Conservation (phyloP, 2,113 vertebrate genomes). For the Mobula hypostoma region DNA sequence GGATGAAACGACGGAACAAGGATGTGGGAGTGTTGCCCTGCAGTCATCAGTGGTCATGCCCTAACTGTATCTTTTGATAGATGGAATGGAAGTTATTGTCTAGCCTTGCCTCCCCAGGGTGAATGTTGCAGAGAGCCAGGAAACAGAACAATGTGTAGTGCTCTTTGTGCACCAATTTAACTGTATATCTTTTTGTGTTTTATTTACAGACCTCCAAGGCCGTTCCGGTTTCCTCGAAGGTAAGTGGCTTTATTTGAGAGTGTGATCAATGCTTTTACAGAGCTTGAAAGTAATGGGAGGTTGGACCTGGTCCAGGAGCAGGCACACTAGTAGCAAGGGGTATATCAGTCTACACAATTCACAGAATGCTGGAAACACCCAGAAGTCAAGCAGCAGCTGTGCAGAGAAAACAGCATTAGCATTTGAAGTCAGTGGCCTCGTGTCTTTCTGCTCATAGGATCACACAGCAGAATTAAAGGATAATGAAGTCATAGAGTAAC, state of each 20-base stretch:
- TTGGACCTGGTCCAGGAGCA: too few species aligned
- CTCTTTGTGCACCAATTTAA: constrained; percentile 5
- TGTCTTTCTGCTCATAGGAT: too few species aligned
- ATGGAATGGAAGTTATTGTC: not conserved
- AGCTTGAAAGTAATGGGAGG: not conserved
- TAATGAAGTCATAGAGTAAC: not conserved
- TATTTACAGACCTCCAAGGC: constrained; percentile 72
- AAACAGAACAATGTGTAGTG: not conserved
- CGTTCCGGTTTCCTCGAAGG: constrained; percentile 92
- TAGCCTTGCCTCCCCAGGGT: not conserved
- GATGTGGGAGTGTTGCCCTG: not conserved
- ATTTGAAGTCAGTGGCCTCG: not conserved
- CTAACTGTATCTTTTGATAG: not conserved
- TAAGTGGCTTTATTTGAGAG: constrained; percentile 51
- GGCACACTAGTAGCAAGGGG: not conserved
- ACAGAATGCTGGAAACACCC: not conserved
- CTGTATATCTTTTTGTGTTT: constrained; percentile 50
- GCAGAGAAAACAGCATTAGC: not conserved
- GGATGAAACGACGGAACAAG: not conserved
- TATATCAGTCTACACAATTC: not conserved
- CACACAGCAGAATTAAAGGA: not conserved
- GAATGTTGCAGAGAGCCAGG: not conserved
- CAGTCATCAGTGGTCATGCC: not conserved
- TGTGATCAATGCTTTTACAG: too few species aligned
- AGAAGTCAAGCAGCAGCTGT: not conserved